Evolutionary conservation across 2,888 invertebrate genomes (phyloP).

Genomic region (Hypomecis atomaria): DNA sequence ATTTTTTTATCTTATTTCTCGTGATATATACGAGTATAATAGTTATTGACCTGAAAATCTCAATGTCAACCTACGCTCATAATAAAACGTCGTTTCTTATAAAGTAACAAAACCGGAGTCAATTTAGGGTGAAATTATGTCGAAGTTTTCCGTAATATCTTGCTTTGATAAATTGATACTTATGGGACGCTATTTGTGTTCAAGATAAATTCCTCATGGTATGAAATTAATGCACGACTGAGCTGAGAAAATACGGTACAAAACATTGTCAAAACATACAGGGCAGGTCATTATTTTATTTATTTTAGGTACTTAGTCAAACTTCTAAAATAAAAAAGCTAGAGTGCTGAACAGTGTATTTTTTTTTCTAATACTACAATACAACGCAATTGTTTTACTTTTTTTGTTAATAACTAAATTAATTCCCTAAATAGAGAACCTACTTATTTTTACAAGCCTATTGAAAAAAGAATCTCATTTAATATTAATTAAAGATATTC

Average conservation of each 20-base stretch:
- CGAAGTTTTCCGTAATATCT: conserved; percentile 6
- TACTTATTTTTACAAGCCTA: too few species aligned
- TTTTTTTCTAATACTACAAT: too few species aligned
- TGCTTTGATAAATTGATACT: conserved; percentile 19
- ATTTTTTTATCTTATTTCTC: too few species aligned
- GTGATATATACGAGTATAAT: too few species aligned
- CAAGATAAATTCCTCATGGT: conserved; percentile 21
- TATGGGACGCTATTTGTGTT: conserved; percentile 27
- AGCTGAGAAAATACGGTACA: background rate
- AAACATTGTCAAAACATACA: background rate
- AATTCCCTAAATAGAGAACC: too few species aligned
- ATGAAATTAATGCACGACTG: conserved; percentile 6
- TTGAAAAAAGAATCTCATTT: too few species aligned
- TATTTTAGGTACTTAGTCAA: too few species aligned
- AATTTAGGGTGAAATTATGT: conserved; percentile 28
- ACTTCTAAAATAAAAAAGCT: too few species aligned
- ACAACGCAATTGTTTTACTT: too few species aligned
- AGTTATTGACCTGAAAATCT: background rate
- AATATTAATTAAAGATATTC: too few species aligned
- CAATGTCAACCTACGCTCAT: background rate
- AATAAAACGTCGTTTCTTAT: background rate
- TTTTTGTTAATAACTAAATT: background rate
- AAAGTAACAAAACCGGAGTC: conserved; percentile 14
- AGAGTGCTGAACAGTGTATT: background rate
- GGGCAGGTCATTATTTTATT: too few species aligned